Conservation (phyloP, 2,888 invertebrate genomes). For the Osmoderma eremita region DNA sequence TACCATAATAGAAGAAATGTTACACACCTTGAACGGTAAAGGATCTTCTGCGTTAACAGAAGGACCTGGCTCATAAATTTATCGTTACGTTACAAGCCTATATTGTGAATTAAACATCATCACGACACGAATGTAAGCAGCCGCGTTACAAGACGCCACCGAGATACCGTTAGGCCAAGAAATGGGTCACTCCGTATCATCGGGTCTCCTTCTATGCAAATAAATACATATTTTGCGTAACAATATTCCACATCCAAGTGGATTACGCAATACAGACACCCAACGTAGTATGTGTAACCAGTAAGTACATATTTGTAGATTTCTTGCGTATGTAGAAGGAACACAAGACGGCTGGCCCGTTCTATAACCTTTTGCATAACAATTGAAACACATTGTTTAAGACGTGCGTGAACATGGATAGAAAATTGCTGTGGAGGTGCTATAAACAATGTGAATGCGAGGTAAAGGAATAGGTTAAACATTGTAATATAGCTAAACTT, state of each 20-base stretch:
- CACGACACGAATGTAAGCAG: constrained; percentile 14
- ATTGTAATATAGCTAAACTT: no score
- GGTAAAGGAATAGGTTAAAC: no score
- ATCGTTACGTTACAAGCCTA: constrained; percentile 11
- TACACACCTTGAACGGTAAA: background rate
- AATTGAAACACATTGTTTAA: no score
- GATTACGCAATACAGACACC: constrained; percentile 12
- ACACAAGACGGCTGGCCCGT: no score
- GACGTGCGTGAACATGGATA: no score
- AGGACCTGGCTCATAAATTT: constrained; percentile 8
- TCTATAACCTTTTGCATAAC: no score
- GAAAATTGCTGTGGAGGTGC: no score
- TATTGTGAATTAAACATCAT: constrained; percentile 17
- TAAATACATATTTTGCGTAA: constrained; percentile 36
- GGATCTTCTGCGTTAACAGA: background rate
- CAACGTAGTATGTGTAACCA: background rate
- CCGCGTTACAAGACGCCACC: constrained; percentile 13
- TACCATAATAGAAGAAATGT: no score
- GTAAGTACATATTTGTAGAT: no score
- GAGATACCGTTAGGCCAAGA: constrained; percentile 24
- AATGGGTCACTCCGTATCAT: constrained; percentile 28
- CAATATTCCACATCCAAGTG: constrained; percentile 30
- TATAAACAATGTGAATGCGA: no score
- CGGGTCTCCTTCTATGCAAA: constrained; percentile 28
- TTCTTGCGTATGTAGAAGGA: no score